Evolutionary conservation across 2,113 vertebrate genomes (phyloP), one percentile per base, ranked within the genome.

Genomic region (Anoplopoma fimbria): DNA sequence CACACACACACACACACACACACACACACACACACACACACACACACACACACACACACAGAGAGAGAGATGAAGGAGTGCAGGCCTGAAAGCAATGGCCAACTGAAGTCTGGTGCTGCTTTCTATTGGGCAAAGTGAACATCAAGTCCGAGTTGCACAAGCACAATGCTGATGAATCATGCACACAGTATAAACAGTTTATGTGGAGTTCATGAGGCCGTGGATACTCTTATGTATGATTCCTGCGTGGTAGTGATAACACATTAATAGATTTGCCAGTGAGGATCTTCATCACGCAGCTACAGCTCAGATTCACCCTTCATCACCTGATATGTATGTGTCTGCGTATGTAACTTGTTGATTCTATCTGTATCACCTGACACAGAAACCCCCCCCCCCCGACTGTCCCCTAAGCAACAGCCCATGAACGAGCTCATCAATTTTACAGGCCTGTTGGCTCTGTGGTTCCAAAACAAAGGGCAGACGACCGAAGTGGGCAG

Each of bases 391-490:
- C 86, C 80, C 57, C 38, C n/a, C 36, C 55, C 8, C 27, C 0
- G 23, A 23, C 64, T 36, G 75, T 92, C 77, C 47, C 80, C 90
- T n/a, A 14, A 85, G 92, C 91, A 93, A 90, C 93, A 79, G 79
- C 58, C 75, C 36, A 29, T 82, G 84, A 89, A 84, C 87, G 19
- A 90, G 79, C 90, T 93, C 93, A 94, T 94, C 88, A 91, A 94
- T 94, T 93, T 94, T 93, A 82, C 93, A 94, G 87, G 64, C 75
- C 67, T 34, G 77, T 55, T 63, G 38, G 62, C 79, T 88, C 45
- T n/a, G 75, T 71, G 84, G 79, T 90, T 93, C 87, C 92, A 88
- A 90, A 93, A 91, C 90, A 93, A 90, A 90, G 62, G 64, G 62
- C 76, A 51, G 40, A 15, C 4, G 62, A 71, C 80, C 67, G 36